Base-by-base conservation (phyloP, 2,113 vertebrate genomes). In the Machaerirhynchus nigripectus region DNA sequence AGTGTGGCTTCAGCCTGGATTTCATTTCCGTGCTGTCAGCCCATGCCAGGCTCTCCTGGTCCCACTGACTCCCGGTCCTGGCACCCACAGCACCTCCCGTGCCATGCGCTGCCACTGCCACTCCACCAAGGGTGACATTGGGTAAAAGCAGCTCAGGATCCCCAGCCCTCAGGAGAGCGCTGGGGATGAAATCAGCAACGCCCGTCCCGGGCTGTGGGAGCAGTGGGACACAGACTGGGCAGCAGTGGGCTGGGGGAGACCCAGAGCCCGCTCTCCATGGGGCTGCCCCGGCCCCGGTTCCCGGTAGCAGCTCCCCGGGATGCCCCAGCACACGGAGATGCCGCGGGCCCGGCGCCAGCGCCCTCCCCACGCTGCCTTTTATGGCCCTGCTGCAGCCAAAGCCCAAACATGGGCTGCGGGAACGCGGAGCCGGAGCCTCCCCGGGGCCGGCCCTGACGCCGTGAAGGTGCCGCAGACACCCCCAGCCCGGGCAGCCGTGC, bases 361-460 rank as follows among this genome's bases (percentile, higher is more conserved):
- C 95, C 96, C 93, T 91, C 91, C 96, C 96, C 87, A 20, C 27
- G 30, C 89, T 95, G 95, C 96, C 96, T 97, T 97, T 97, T 97
- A 96, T 95, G 96, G 95, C 77, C 80, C 81, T 92, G 87, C 77
- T 52, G 87, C 95, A 92, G 74, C 77, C 53, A 0, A 40, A 9
- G 89, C 81, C 96, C 96, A 91, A 94, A 95, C 56, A 94, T 87
- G 94, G 96, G 85, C 90, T 75, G 78, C 24, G 42, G 78, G 84
- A 82, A 4, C 15, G 67, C 8, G 4, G 77, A 7, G 93, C 74
- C 5, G 67, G 93, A 93, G 79, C 91, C 63, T 49, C 88, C 89
- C 92, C 6, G 92, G 95, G 71, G 79, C 87, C 1, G 90, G 56
- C 17, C 63, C 69, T 20, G 90, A 14, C 4, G 14, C n/a, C 4